phyloP scores from a whole-genome alignment of 2,797 vertebrate genomes.

The Muscicapa comitata region DNA sequence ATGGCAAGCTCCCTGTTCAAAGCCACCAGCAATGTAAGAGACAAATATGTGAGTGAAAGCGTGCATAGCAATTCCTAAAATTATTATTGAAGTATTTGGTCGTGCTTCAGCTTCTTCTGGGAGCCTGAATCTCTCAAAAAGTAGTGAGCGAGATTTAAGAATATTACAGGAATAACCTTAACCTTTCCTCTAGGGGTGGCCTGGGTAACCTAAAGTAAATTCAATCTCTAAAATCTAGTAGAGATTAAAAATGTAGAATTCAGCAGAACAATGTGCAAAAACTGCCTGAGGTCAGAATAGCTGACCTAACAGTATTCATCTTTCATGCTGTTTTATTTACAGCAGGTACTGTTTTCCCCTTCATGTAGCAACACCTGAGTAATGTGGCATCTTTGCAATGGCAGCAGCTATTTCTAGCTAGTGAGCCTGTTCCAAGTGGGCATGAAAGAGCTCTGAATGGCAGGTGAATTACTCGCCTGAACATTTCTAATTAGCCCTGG shows the following conservation, averaged over 20 bases:
- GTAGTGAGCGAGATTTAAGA: not conserved
- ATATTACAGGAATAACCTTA: not conserved
- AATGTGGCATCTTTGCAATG: not conserved
- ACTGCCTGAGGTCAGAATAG: not conserved
- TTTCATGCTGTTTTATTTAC: not conserved
- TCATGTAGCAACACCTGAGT: not conserved
- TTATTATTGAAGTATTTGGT: not conserved
- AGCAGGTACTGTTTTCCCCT: not conserved
- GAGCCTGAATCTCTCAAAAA: not conserved
- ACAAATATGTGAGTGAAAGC: not conserved
- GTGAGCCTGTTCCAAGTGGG: not conserved
- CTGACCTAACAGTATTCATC: not conserved
- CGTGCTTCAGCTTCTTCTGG: not conserved
- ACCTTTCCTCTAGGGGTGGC: not conserved
- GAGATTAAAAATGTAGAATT: not conserved
- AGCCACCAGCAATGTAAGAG: not conserved
- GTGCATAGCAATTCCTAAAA: not conserved
- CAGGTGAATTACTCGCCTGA: not conserved
- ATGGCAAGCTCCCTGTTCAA: not conserved
- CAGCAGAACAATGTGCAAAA: not conserved
- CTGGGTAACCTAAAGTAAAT: not conserved
- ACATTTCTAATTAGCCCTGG: not conserved
- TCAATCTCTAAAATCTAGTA: not conserved
- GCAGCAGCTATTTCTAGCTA: not conserved
- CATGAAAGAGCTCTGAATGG: not conserved